Conservation (phyloP, 2,888 invertebrate genomes). For the Apocheima hispidaria region DNA sequence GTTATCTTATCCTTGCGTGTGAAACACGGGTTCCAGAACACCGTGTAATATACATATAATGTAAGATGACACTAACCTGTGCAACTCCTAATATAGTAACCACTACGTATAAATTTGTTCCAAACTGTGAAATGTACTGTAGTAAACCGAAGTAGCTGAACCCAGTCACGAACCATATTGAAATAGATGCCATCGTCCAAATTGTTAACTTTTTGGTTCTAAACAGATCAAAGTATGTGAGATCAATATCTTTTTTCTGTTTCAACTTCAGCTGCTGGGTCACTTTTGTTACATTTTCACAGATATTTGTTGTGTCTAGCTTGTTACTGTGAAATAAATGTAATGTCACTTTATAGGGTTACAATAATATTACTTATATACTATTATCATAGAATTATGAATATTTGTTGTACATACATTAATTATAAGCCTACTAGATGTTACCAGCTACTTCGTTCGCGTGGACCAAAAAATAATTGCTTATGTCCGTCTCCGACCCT, state of each 20-base stretch:
- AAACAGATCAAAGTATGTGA: slow-evolving; percentile 60
- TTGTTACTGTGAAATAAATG: slow-evolving; percentile 58
- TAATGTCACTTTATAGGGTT: no score
- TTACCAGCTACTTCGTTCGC: no score
- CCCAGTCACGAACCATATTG: slow-evolving; percentile 59
- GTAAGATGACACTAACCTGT: slow-evolving; percentile 55
- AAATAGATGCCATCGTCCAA: slow-evolving; percentile 52
- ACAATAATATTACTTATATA: background rate
- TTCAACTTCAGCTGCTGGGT: slow-evolving; percentile 50
- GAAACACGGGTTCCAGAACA: no score
- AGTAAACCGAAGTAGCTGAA: slow-evolving; percentile 61
- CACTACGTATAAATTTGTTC: slow-evolving; percentile 56
- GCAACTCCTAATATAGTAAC: slow-evolving; percentile 57
- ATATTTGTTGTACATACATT: no score
- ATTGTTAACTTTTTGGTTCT: slow-evolving; percentile 52
- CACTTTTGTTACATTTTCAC: slow-evolving; percentile 53
- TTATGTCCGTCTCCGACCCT: no score
- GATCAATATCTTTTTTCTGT: slow-evolving; percentile 42
- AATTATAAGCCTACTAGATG: no score
- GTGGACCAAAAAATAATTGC: no score
- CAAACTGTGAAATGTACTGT: slow-evolving; percentile 61
- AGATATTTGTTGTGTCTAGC: slow-evolving; percentile 49
- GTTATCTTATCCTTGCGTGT: no score
- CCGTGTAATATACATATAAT: background rate
- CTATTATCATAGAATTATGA: no score